Evolutionary conservation across 1,140 invertebrate species (phyloP).

Genomic region (Trigoniulus corallinus): DNA sequence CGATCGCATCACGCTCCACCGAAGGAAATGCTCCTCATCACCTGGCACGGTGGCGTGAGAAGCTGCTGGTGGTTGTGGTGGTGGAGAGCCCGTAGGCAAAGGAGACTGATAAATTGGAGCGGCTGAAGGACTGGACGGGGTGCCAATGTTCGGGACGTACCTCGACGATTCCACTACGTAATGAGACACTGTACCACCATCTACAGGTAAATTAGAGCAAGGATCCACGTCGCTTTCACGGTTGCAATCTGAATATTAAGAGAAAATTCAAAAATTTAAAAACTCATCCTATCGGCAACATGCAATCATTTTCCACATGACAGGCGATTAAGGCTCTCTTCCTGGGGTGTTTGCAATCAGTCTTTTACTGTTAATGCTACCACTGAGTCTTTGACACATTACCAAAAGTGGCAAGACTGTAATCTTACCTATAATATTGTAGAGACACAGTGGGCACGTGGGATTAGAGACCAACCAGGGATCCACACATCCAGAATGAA

Average conservation of each 20-base stretch:
- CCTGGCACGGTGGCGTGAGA: neutral
- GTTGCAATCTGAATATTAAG: neutral
- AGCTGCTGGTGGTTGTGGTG: neutral
- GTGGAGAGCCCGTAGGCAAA: no score
- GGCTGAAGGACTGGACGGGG: no score
- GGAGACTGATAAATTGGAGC: no score
- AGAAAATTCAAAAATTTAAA: no score
- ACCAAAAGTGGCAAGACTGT: conserved; percentile 2
- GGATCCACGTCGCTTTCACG: neutral
- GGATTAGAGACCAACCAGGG: conserved; percentile 40
- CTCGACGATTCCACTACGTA: no score
- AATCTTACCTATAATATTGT: conserved; percentile 26
- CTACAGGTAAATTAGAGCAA: neutral
- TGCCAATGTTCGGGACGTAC: no score
- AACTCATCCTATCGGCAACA: no score
- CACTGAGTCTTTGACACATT: no score
- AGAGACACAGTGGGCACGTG: conserved; percentile 38
- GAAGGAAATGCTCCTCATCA: neutral
- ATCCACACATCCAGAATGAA: conserved; percentile 42
- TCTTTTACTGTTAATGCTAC: no score
- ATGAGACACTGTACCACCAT: neutral
- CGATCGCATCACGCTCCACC: neutral
- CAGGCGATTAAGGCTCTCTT: no score
- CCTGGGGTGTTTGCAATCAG: no score
- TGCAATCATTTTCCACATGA: no score